Percentiles rank a stretch among this genome's conserved stretches.
Conservation (phyloP, 2,888 invertebrate species). For the Cotesia congregata region DNA sequence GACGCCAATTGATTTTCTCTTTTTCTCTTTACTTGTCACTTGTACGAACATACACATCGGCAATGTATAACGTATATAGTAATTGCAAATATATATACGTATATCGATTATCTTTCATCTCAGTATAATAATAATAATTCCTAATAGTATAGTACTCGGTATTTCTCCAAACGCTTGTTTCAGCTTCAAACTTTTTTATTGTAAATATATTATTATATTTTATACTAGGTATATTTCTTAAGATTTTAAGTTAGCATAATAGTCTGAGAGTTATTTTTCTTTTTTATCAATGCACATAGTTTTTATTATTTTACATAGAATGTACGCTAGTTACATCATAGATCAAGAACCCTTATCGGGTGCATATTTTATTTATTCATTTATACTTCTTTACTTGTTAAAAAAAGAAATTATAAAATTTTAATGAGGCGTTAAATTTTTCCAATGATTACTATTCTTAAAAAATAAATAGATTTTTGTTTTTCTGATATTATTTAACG, state of each 20-base stretch:
- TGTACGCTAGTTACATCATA: neutral
- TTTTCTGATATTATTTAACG: neutral
- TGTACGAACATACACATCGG: neutral
- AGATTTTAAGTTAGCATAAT: neutral
- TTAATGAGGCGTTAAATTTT: neutral
- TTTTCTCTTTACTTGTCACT: neutral
- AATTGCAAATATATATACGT: neutral
- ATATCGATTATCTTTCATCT: neutral
- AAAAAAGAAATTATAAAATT: neutral
- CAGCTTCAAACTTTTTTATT: too few relatives aligned
- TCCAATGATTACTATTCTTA: neutral
- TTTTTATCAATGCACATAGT: neutral
- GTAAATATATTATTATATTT: neutral
- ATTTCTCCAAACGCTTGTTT: neutral
- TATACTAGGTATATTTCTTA: neutral
- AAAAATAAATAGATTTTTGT: neutral
- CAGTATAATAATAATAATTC: neutral
- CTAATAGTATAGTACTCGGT: neutral
- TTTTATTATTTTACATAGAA: neutral
- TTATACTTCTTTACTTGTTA: neutral
- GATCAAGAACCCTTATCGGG: neutral
- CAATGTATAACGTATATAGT: neutral
- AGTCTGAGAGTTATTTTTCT: neutral
- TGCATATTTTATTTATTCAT: neutral
- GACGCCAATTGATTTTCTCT: slow-evolving; percentile 55